Evolutionary conservation across 1,140 invertebrate genomes (phyloP).

Genomic region (Orius laevigatus): DNA sequence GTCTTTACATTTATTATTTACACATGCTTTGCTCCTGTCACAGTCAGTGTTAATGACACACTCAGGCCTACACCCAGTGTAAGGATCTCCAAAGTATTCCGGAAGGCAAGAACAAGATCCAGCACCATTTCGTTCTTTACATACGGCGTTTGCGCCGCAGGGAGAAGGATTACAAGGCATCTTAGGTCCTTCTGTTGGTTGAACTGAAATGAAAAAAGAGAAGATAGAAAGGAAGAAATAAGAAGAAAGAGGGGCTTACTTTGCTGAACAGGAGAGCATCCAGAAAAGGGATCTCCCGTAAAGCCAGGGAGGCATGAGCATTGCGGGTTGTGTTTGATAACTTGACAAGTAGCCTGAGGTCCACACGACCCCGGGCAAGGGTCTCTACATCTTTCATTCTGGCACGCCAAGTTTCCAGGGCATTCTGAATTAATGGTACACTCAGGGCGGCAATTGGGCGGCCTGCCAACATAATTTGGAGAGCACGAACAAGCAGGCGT

Average conservation of each 20-base stretch:
- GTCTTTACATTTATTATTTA: constrained; percentile 55
- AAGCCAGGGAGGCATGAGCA: constrained; percentile 63
- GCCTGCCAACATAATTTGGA: constrained; percentile 56
- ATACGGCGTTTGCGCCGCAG: constrained; percentile 57
- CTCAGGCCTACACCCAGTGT: constrained; percentile 38
- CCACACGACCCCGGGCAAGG: constrained; percentile 76
- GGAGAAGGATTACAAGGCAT: constrained; percentile 51
- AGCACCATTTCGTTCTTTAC: constrained; percentile 53
- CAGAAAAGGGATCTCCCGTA: constrained; percentile 67
- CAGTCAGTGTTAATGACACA: constrained; percentile 57
- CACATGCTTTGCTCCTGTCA: constrained; percentile 44
- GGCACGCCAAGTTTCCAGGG: constrained; percentile 58
- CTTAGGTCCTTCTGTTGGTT: constrained; percentile 29
- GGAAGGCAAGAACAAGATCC: constrained; percentile 50
- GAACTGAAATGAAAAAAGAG: constrained; percentile 29
- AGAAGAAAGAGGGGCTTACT: constrained; percentile 17
- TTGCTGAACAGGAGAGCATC: constrained; percentile 38
- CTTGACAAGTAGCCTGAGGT: constrained; percentile 59
- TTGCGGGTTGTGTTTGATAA: constrained; percentile 63
- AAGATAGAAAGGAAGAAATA: constrained; percentile 25
- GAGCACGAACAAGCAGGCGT: constrained; percentile 62
- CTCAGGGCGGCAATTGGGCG: constrained; percentile 67
- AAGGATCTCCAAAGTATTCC: constrained; percentile 52
- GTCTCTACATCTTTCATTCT: constrained; percentile 62
- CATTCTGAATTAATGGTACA: constrained; percentile 70